phyloP scores from a whole-genome alignment of 2,797 vertebrate genomes.

The Muscicapa striata region DNA sequence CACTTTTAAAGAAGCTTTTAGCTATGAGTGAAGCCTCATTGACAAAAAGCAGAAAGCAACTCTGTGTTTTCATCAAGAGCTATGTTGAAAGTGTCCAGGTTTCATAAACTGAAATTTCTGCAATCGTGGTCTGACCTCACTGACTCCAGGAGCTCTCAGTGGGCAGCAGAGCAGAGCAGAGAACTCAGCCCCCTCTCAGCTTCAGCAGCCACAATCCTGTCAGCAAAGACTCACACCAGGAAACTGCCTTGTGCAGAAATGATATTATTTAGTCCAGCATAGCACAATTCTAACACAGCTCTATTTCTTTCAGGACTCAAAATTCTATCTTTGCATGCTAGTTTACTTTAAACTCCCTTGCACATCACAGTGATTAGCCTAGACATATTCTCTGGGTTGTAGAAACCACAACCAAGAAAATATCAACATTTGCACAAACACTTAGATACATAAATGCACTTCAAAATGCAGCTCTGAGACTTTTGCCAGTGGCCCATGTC shows the following conservation, averaged over 20 bases:
- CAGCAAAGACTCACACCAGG: not conserved
- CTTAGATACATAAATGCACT: not conserved
- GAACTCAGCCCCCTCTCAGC: not conserved
- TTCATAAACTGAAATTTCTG: not conserved
- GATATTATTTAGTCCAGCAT: not conserved
- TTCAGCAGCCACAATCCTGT: not conserved
- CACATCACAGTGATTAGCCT: not conserved
- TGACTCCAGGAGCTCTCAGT: not conserved
- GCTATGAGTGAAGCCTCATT: not conserved
- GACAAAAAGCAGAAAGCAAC: not conserved
- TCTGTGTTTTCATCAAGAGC: not conserved
- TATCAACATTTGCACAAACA: not conserved
- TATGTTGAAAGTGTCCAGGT: not conserved
- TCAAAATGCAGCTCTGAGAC: not conserved
- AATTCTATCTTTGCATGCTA: not conserved
- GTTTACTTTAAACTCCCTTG: not conserved
- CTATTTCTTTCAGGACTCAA: not conserved
- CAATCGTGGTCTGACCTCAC: not conserved
- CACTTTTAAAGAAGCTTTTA: not conserved
- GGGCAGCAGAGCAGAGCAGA: not conserved
- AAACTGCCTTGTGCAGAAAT: not conserved
- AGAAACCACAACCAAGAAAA: not conserved
- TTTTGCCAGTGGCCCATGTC: not conserved
- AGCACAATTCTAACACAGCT: not conserved
- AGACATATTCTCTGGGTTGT: not conserved